These are phyloP conservation scores for Threskiornis aethiopicus DNA, from an alignment of 2,797 vertebrate species.

Conservation along the genomic window DNA sequence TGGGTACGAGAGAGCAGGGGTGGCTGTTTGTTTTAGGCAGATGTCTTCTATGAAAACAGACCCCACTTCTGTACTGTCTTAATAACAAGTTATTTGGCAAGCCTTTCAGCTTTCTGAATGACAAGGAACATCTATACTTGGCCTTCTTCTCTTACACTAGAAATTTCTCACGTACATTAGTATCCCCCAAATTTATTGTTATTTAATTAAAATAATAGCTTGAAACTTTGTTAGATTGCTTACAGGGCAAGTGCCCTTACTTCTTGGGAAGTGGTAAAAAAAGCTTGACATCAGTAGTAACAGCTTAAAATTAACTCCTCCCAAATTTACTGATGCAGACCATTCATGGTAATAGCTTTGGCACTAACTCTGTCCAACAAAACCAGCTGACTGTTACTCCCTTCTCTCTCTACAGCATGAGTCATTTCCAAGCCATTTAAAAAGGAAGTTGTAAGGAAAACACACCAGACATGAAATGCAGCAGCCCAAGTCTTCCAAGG, in stretches of 20 bases:
- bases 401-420: background rate
- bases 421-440: background rate
- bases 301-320: background rate
- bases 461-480: background rate
- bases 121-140: background rate
- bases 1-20: background rate
- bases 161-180: background rate
- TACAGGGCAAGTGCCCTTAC: background rate
- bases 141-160: background rate
- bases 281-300: background rate
- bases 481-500: background rate
- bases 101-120: background rate
- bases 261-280: background rate
- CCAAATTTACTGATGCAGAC: background rate
- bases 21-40: background rate
- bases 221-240: background rate
- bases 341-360: background rate
- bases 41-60: background rate
- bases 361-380: background rate
- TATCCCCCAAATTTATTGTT: background rate
- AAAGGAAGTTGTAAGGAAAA: background rate
- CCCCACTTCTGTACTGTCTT: background rate
- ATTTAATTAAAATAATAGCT: background rate
- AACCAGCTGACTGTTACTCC: background rate
- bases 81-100: background rate